phyloP scores from a whole-genome alignment of 30 jellyfish, hydroid and myxozoan species.

The Turritopsis rubra region DNA sequence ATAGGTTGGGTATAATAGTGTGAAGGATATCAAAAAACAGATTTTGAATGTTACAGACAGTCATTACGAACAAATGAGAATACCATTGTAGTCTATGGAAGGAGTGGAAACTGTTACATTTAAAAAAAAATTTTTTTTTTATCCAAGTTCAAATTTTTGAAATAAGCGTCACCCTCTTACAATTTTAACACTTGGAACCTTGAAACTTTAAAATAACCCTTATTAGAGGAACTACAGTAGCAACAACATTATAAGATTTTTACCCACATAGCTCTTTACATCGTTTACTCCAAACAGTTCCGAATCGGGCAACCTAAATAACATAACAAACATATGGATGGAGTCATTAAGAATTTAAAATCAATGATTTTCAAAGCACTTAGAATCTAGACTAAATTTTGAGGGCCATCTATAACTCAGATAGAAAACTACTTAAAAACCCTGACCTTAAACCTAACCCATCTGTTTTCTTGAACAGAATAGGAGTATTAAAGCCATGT shows the following conservation, averaged over 20 bases:
- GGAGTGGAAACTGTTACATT: too few relatives aligned
- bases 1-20: too few relatives aligned
- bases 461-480: slow-evolving; percentile 55
- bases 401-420: background rate
- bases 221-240: too few relatives aligned
- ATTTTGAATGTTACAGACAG: too few relatives aligned
- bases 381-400: too few relatives aligned
- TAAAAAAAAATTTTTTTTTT: too few relatives aligned
- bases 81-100: too few relatives aligned
- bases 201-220: slow-evolving; percentile 12
- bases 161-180: background rate
- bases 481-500: slow-evolving; percentile 75
- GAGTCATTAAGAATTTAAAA: too few relatives aligned
- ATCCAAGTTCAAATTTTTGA: too few relatives aligned
- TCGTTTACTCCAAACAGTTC: slow-evolving; percentile 68
- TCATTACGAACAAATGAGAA: too few relatives aligned
- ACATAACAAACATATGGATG: background rate
- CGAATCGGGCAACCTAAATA: slow-evolving; percentile 57
- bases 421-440: background rate
- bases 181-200: background rate
- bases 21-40: too few relatives aligned
- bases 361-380: too few relatives aligned
- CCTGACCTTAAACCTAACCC: slow-evolving; percentile 77
- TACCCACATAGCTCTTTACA: slow-evolving; percentile 86
- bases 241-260: background rate